These are phyloP conservation scores for Hyles vespertilio DNA, from an alignment of 1,140 invertebrate species.

Conservation along the genomic window DNA sequence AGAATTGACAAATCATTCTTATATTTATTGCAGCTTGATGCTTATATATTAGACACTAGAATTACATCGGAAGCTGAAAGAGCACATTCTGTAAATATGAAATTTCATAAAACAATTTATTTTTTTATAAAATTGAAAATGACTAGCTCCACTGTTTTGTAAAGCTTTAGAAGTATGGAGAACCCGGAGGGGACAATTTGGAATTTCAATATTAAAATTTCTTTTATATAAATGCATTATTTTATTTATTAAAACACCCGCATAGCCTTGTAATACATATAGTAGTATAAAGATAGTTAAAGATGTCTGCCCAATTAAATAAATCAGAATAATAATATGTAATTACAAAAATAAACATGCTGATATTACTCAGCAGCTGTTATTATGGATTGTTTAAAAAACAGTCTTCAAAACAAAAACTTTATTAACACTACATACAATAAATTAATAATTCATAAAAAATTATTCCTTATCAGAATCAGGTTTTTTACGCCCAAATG, in stretches of 20 bases:
- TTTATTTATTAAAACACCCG: slow-evolving; percentile 18
- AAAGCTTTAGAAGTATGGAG: slow-evolving; percentile 35
- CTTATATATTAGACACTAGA: slow-evolving; percentile 21
- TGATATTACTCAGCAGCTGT: no score
- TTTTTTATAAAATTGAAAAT: slow-evolving; percentile 58
- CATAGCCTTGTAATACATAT: no score
- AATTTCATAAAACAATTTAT: slow-evolving; percentile 49
- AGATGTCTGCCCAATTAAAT: no score
- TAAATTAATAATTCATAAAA: no score
- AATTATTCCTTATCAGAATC: slow-evolving; percentile 34
- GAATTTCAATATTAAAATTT: slow-evolving; percentile 64
- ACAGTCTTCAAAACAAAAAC: no score
- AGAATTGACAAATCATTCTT: slow-evolving; percentile 1
- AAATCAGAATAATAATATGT: no score
- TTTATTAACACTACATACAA: no score
- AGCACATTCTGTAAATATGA: slow-evolving; percentile 47
- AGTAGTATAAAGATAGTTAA: no score
- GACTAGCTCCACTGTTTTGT: slow-evolving; percentile 44
- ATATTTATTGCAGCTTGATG: slow-evolving; percentile 23
- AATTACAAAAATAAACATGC: no score
- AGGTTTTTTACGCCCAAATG: slow-evolving; percentile 78
- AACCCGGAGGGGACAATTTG: slow-evolving; percentile 41
- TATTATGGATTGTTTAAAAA: no score
- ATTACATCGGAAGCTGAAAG: slow-evolving; percentile 31
- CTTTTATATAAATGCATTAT: slow-evolving; percentile 34